Evolutionary conservation across 2,797 vertebrate species (phyloP), one percentile per base, ranked within the genome.

Genomic region (Brachymystax lenok): DNA sequence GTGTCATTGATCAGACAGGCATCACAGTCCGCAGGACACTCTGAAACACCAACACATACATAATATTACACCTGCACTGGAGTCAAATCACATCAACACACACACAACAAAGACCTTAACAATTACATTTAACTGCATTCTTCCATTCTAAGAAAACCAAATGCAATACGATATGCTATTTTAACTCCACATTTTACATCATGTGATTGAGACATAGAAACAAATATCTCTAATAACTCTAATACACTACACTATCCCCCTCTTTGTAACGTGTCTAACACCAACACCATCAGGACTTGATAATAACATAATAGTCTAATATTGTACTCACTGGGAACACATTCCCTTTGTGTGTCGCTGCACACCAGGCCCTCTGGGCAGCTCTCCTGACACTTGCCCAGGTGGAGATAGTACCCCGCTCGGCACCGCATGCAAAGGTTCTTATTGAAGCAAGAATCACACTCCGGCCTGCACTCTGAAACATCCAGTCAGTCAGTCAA

Each of bases 371-470:
- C 96, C 63, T 98, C 97, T 0, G 98, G 97, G 85, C 98, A 99
- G 85, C 86, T 97, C 91, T 98, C 97, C 93, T 96, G 96, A 92
- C 98, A 99, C 93, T 96, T 98, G 88, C 98, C 98, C 89, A 93
- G 96, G 92, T 97, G 94, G 89, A 99, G 96, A 93, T 99, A 99
- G 93, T 96, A 98, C 75, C 96, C 97, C 77, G 91, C 94, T 94
- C 96, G 96, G 94, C 98, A 99, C 76, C 97, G 98, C 63, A 96
- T 99, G 94, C 98, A 99, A 94, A 99, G 99, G 94, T 97, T 99
- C 94, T 95, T 98, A 94, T 97, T 96, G 94, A 99, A 99, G 95
- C 98, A 99, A 85, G 97, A 98, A 87, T 99, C 98, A 86, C 98
- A 99, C 93, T 99, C 98, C 80, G 95, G 94, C 94, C 97, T 96